A percentile compares a stretch with the other conserved stretches of the same genome.
Conservation (phyloP, 2,113 vertebrate genomes). For the Butorides virescens region DNA sequence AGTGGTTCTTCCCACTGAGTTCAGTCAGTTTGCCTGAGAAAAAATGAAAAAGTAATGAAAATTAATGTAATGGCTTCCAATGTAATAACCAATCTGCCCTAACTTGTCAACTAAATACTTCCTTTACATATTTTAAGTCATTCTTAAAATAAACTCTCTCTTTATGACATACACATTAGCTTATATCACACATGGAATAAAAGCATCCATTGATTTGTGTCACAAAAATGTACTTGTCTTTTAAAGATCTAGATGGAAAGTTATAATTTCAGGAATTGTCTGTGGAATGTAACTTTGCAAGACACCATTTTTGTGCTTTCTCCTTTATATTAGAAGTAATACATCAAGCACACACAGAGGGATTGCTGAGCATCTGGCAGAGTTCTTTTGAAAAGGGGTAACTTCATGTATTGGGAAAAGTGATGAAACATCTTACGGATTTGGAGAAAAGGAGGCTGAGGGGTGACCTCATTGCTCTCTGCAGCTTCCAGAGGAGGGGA, state of each 20-base stretch:
- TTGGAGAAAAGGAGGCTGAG: neutral
- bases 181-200: neutral
- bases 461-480: neutral
- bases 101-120: neutral
- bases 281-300: neutral
- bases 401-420: neutral
- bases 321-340: neutral
- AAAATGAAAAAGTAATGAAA: neutral
- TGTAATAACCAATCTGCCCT: neutral
- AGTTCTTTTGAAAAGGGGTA: neutral
- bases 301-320: neutral
- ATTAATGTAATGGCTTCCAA: neutral
- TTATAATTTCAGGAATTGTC: neutral
- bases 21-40: neutral
- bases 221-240: neutral
- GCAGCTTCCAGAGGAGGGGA: neutral
- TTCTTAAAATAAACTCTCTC: neutral
- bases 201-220: neutral
- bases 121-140: neutral
- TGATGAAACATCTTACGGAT: neutral
- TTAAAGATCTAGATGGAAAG: neutral
- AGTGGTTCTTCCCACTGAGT: neutral
- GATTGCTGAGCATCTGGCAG: neutral
- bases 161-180: neutral
- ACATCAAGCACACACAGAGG: neutral